These are phyloP conservation scores for Adoxophyes honmai DNA, from an alignment of 1,140 invertebrate species.

Conservation along the genomic window DNA sequence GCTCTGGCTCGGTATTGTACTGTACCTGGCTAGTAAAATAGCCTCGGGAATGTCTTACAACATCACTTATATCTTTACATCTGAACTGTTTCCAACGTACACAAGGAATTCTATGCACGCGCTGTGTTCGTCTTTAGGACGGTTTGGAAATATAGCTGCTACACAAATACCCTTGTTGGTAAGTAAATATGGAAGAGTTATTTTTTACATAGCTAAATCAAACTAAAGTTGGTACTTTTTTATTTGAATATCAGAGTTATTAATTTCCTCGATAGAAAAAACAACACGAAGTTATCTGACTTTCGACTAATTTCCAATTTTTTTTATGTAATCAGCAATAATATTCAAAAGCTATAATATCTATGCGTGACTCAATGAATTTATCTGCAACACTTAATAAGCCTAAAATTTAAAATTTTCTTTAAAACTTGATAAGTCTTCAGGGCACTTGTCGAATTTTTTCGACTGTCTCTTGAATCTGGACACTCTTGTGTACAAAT, in stretches of 20 bases:
- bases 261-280: background rate
- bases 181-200: background rate
- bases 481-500: too few relatives aligned
- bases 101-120: conserved; percentile 78
- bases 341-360: background rate
- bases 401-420: too few relatives aligned
- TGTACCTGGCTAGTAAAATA: conserved; percentile 78
- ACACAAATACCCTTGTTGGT: conserved; percentile 75
- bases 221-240: too few relatives aligned
- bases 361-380: background rate
- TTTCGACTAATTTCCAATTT: background rate
- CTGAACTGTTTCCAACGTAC: conserved; percentile 81
- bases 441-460: too few relatives aligned
- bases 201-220: background rate
- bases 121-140: conserved; percentile 79
- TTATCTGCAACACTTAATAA: too few relatives aligned
- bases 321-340: background rate
- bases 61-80: conserved; percentile 79
- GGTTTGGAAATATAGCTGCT: conserved; percentile 80
- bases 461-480: too few relatives aligned
- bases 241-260: too few relatives aligned
- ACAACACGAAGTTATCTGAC: background rate
- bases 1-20: background rate
- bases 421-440: too few relatives aligned
- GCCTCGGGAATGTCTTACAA: conserved; percentile 75